These are phyloP conservation scores for Pedicia rivosa DNA, from an alignment of 2,888 invertebrate genomes.

Conservation along the genomic window DNA sequence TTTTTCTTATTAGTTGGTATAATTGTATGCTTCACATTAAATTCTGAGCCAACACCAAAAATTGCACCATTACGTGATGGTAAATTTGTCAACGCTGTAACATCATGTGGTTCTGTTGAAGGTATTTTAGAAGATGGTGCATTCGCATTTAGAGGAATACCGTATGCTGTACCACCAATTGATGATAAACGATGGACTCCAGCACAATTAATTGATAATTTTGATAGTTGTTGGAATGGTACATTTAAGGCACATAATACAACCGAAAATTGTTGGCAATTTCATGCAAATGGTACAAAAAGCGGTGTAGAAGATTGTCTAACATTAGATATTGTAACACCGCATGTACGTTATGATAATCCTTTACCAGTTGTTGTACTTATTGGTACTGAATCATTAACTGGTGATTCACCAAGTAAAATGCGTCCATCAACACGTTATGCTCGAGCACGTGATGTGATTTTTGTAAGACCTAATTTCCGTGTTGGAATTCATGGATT, in stretches of 20 bases:
- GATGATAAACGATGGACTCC: slow-evolving; percentile 51
- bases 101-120: slow-evolving; percentile 64
- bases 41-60: slow-evolving; percentile 36
- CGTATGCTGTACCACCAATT: slow-evolving; percentile 60
- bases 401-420: slow-evolving; percentile 57
- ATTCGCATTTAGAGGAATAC: slow-evolving; percentile 67
- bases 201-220: slow-evolving; percentile 45
- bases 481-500: slow-evolving; percentile 68
- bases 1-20: slow-evolving; percentile 44
- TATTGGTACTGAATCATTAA: slow-evolving; percentile 63
- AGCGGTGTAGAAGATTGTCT: slow-evolving; percentile 69
- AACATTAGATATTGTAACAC: slow-evolving; percentile 67
- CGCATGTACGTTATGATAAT: slow-evolving; percentile 59
- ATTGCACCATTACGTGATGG: slow-evolving; percentile 54
- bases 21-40: slow-evolving; percentile 44
- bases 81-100: slow-evolving; percentile 51
- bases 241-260: slow-evolving; percentile 50
- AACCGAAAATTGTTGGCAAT: slow-evolving; percentile 52
- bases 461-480: slow-evolving; percentile 79
- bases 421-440: slow-evolving; percentile 59
- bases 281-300: slow-evolving; percentile 45
- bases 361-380: slow-evolving; percentile 71
- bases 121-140: slow-evolving; percentile 63
- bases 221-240: slow-evolving; percentile 66
- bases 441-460: slow-evolving; percentile 59